Conservation (phyloP, 1,140 invertebrate species). For the Meloidogyne hapla region DNA sequence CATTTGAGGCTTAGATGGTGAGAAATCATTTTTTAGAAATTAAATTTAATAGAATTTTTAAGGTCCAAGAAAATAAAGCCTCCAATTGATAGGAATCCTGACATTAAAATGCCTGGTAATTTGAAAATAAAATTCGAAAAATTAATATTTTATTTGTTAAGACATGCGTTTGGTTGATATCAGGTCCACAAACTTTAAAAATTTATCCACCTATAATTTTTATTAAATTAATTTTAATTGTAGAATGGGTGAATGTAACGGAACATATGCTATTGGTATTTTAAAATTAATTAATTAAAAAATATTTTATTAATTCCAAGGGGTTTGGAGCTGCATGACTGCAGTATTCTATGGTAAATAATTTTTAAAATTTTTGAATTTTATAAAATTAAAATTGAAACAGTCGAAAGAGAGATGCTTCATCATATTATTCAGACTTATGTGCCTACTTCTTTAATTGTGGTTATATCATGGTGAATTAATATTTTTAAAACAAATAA, state of each 20-base stretch:
- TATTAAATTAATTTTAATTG: neutral
- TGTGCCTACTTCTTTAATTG: constrained; percentile 60
- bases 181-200: neutral
- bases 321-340: constrained; percentile 60
- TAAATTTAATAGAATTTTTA: neutral
- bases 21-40: neutral
- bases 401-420: constrained; percentile 55
- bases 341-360: constrained; percentile 52
- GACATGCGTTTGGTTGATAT: constrained; percentile 25
- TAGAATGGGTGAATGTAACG: constrained; percentile 57
- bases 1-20: constrained; percentile 52
- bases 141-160: neutral
- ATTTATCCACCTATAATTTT: neutral
- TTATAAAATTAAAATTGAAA: neutral
- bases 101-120: constrained; percentile 59
- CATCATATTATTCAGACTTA: constrained; percentile 64
- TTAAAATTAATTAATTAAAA: neutral
- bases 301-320: constrained; percentile 37
- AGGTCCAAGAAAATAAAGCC: constrained; percentile 52
- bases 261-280: constrained; percentile 61
- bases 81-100: constrained; percentile 59
- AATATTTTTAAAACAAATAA: too few species aligned
- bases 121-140: neutral
- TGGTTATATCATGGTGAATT: constrained; percentile 60
- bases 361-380: neutral